Conservation (phyloP, 1,140 invertebrate species). For the Drosophila murphyi region DNA sequence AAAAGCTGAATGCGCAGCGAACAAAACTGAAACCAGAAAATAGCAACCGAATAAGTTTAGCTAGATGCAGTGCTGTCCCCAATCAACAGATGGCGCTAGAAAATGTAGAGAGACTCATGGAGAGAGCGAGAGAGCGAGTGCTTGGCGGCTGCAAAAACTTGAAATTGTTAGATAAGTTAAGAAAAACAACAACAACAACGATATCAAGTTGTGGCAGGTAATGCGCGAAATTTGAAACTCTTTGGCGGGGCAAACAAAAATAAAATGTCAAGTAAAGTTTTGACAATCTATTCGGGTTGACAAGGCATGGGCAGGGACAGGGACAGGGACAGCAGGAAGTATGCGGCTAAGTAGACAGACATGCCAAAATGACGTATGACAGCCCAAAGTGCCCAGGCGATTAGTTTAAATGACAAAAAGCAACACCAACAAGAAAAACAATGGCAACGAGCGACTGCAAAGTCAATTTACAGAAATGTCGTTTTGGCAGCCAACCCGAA, state of each 20-base stretch:
- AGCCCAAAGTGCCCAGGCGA: conserved; percentile 48
- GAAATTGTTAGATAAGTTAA: conserved; percentile 19
- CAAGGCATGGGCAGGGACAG: neutral
- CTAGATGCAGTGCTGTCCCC: conserved; percentile 15
- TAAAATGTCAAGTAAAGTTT: conserved; percentile 40
- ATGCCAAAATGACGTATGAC: conserved; percentile 49
- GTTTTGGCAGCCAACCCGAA: conserved; percentile 23
- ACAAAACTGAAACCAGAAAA: conserved; percentile 3
- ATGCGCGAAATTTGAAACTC: conserved; percentile 37
- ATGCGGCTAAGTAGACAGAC: conserved; percentile 27
- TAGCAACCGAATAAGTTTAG: conserved; percentile 5
- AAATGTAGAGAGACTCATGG: neutral
- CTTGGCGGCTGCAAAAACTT: neutral
- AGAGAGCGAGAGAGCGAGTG: neutral
- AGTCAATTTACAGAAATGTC: conserved; percentile 37
- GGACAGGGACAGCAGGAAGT: neutral
- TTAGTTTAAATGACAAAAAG: conserved; percentile 54
- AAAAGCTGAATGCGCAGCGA: conserved; percentile 46
- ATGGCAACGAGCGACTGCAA: conserved; percentile 30
- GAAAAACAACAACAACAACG: conserved; percentile 15
- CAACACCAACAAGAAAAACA: conserved; percentile 7
- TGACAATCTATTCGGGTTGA: conserved; percentile 28
- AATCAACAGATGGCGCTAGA: conserved; percentile 58
- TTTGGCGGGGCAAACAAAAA: conserved; percentile 13
- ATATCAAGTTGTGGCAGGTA: conserved; percentile 18